Conservation (phyloP, 53 echinoderm and acorn worm genomes). For the Echinarachnius parma region DNA sequence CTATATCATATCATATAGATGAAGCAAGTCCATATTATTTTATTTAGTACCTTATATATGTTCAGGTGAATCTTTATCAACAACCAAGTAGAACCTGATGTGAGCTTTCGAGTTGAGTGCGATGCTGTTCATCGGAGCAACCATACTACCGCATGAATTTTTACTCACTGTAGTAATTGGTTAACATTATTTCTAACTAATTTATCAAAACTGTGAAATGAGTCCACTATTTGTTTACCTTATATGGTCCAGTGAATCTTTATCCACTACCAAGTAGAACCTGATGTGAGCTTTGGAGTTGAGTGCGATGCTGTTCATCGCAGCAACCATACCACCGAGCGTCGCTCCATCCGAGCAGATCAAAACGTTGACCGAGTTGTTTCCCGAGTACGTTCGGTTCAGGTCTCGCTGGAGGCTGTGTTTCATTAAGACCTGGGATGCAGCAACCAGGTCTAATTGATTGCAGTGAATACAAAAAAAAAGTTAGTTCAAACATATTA, state of each 20-base stretch:
- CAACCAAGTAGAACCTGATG: constrained; percentile 79
- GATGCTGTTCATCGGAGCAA: constrained; percentile 84
- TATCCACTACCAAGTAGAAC: constrained; percentile 80
- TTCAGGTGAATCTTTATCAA: constrained; percentile 63
- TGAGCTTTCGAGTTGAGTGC: constrained; percentile 61
- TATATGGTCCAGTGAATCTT: constrained; percentile 62
- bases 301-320: constrained; percentile 75
- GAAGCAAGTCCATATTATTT: too few species aligned
- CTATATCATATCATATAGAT: too few species aligned
- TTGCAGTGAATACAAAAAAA: too few species aligned
- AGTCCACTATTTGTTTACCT: too few species aligned
- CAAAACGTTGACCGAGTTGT: constrained; percentile 65
- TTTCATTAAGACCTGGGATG: too few species aligned
- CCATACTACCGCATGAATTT: constrained; percentile 76
- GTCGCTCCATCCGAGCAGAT: constrained; percentile 75
- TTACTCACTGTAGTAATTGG: too few species aligned
- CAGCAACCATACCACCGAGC: constrained; percentile 77
- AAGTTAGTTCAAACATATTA: too few species aligned
- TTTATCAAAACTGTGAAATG: too few species aligned
- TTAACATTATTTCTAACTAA: too few species aligned
- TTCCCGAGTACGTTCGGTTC: background rate
- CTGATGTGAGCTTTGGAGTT: constrained; percentile 73
- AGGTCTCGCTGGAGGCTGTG: constrained; percentile 32
- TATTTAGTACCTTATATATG: too few species aligned
- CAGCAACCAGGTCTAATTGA: too few species aligned